phyloP scores from a whole-genome alignment of 2,888 invertebrate genomes.

The Cremastinae sp. region DNA sequence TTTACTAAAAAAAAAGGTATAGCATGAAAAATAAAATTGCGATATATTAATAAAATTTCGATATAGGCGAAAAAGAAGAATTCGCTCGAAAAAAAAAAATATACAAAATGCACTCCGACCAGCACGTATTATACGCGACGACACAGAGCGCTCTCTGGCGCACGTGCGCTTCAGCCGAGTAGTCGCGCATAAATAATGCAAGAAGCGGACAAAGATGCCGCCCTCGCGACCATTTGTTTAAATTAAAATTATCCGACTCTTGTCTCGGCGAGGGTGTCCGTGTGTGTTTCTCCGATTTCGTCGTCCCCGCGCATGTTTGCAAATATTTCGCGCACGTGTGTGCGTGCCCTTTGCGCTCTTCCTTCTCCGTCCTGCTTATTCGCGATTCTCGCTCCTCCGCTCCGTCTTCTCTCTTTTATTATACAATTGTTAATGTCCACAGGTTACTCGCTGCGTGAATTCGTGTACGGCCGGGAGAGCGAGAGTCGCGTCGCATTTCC shows the following conservation, averaged over 20 bases:
- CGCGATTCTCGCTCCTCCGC: not conserved
- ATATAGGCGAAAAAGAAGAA: too few species aligned
- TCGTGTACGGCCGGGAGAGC: not conserved
- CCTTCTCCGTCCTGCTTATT: constrained; percentile 48
- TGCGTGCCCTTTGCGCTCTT: constrained; percentile 47
- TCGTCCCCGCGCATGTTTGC: constrained; percentile 1
- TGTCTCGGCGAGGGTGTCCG: constrained; percentile 42
- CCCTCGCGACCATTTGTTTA: constrained; percentile 80
- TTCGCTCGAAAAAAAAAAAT: too few species aligned
- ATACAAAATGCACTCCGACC: constrained; percentile 69
- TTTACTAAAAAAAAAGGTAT: too few species aligned
- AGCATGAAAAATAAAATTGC: too few species aligned
- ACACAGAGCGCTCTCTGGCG: constrained; percentile 77
- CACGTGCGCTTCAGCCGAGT: constrained; percentile 77
- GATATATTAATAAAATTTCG: too few species aligned
- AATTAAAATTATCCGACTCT: constrained; percentile 78
- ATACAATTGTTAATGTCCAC: constrained; percentile 76
- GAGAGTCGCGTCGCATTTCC: not conserved
- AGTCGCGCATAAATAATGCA: constrained; percentile 80
- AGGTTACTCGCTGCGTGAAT: constrained; percentile 39
- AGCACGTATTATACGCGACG: constrained; percentile 69
- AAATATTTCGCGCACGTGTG: constrained; percentile 2
- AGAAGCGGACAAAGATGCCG: constrained; percentile 80
- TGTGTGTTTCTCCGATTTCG: constrained; percentile 40
- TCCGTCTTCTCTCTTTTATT: constrained; percentile 71